A percentile compares a stretch with the other conserved stretches of the same genome.
Evolutionary conservation across 2,888 invertebrate species (phyloP).

Genomic region (Ophonus ardosiacus): DNA sequence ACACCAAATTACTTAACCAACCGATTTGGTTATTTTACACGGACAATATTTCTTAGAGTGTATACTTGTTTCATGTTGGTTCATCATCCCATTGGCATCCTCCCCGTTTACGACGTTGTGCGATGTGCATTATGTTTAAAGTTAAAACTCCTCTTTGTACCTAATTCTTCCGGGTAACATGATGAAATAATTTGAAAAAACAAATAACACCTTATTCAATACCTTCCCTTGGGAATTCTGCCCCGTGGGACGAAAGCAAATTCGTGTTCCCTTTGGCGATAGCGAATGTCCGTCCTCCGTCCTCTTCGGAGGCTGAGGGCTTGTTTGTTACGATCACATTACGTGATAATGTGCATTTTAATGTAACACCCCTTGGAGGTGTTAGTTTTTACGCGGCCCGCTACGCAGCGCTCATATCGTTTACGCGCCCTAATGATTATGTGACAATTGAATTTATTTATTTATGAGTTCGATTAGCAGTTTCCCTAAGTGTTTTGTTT

Average conservation of each 20-base stretch:
- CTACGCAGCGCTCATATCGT: slow-evolving; percentile 22
- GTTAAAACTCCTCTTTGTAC: neutral
- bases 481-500: slow-evolving; percentile 48
- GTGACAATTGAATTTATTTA: slow-evolving; percentile 53
- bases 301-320: slow-evolving; percentile 30
- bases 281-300: slow-evolving; percentile 31
- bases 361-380: slow-evolving; percentile 23
- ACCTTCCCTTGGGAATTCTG: neutral
- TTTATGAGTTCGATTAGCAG: slow-evolving; percentile 54
- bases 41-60: too few species aligned
- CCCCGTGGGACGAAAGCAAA: slow-evolving; percentile 8
- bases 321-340: slow-evolving; percentile 48
- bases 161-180: neutral
- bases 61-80: too few species aligned
- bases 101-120: too few species aligned
- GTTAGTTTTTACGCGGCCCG: slow-evolving; percentile 31
- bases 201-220: neutral
- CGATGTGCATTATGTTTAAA: too few species aligned
- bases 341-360: slow-evolving; percentile 54
- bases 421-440: slow-evolving; percentile 46
- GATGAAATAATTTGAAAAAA: neutral
- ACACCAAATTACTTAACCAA: too few species aligned
- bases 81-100: too few species aligned
- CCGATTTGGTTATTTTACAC: too few species aligned
- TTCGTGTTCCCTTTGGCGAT: slow-evolving; percentile 27